A percentile compares a stretch with the other conserved stretches of the same genome.
Evolutionary conservation across 1,140 invertebrate species (phyloP).

Genomic region (Trichonephila inaurata): DNA sequence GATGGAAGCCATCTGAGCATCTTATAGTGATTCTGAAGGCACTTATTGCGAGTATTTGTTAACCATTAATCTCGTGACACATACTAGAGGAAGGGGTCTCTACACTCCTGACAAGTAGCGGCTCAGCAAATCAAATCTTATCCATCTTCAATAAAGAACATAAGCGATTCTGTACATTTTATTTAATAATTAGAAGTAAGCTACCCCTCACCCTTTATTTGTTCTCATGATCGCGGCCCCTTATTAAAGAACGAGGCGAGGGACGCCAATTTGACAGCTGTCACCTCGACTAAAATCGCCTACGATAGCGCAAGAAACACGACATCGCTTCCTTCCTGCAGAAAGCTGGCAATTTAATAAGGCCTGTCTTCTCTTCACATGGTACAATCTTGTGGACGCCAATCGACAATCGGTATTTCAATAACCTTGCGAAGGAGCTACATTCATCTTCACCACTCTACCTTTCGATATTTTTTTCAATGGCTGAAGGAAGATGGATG

Average conservation of each 20-base stretch:
- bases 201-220: constrained; percentile 23
- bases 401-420: constrained; percentile 67
- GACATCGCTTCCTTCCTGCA: not conserved
- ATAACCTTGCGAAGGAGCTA: constrained; percentile 38
- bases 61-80: constrained; percentile 70
- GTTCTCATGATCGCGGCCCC: not conserved
- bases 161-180: constrained; percentile 60
- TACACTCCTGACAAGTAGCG: constrained; percentile 49
- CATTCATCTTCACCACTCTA: constrained; percentile 43
- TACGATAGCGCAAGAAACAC: constrained; percentile 46
- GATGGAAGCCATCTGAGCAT: constrained; percentile 14
- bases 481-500: constrained; percentile 39
- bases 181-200: constrained; percentile 74
- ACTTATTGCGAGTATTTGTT: constrained; percentile 64
- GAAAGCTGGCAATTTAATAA: constrained; percentile 68
- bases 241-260: constrained; percentile 66
- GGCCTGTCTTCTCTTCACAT: constrained; percentile 28
- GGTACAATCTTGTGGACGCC: not conserved
- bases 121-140: constrained; percentile 67
- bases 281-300: constrained; percentile 34
- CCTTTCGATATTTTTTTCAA: constrained; percentile 52
- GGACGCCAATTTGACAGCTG: constrained; percentile 65
- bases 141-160: constrained; percentile 66
- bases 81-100: constrained; percentile 28
- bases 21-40: constrained; percentile 12